Evolutionary conservation across 2,113 vertebrate genomes (phyloP), one percentile per base, ranked within the genome.

Genomic region (Myocastor coypus): DNA sequence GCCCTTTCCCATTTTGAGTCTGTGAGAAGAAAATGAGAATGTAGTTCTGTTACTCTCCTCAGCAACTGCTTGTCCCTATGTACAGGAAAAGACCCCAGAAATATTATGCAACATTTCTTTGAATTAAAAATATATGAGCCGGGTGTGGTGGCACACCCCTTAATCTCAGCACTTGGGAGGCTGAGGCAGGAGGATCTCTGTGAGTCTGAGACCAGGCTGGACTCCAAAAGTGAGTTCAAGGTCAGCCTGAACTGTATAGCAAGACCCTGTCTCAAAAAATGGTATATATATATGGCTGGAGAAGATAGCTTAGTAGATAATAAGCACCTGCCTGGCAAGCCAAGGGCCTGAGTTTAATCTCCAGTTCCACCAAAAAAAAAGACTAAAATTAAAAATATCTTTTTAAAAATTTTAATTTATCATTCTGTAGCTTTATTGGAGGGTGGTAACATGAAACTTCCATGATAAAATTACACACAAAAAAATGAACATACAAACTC

Each of bases 1-100:
- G 99, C 99, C 42, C 98, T 98, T 87, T 98, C 98, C 99, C 99
- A 99, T 90, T 99, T 98, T 64, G 98, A 98, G 87, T 99, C 99
- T 99, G 98, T 92, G 91, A 59, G 92, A 52, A 2, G 66, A 89
- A 91, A 97, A 90, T 91, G 66, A 37, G 42, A 92, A 94, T 28
- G 40, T 64, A 84, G 63, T 77, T 34, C 61, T 92, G 61, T 90
- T 46, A 87, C 14, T 84, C 52, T 94, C 66, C 57, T 83, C 59
- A 92, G 52, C 30, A 91, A 66, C 75, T 95, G 81, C 68, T 83
- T 9, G 30, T 77, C n/a, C 78, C 77, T 82, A 86, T 50, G 92
- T 50, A 94, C 46, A 97, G 96, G 96, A 97, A 97, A 97, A 94
- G 85, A 97, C 52, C 87, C 42, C 73, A 84, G 57, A 22, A 57